These are phyloP conservation scores for Hylaeus anthracinus DNA, from an alignment of 1,140 invertebrate species.

Conservation along the genomic window DNA sequence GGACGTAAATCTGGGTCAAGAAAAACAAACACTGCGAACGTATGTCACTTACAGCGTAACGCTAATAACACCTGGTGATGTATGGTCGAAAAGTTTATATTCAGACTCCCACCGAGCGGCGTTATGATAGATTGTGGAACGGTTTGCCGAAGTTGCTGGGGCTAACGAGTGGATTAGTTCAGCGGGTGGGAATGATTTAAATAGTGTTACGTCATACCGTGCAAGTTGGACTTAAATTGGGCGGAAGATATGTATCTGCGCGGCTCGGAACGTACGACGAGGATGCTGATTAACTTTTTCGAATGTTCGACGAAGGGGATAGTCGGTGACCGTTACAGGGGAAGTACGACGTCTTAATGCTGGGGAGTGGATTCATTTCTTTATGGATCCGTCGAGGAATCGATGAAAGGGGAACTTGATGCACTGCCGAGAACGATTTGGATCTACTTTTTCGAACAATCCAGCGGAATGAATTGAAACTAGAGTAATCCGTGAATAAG, in stretches of 20 bases:
- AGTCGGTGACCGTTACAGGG: too few species aligned
- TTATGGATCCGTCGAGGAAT: neutral
- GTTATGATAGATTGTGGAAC: slow-evolving; percentile 46
- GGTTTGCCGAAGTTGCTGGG: slow-evolving; percentile 20
- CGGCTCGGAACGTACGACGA: too few species aligned
- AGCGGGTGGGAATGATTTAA: slow-evolving; percentile 42
- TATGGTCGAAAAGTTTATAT: slow-evolving; percentile 52
- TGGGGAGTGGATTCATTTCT: too few species aligned
- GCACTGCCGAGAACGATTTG: too few species aligned
- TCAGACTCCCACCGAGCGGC: slow-evolving; percentile 10
- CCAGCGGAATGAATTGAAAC: too few species aligned
- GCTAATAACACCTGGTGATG: slow-evolving; percentile 49
- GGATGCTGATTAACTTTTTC: too few species aligned
- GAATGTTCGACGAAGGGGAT: too few species aligned
- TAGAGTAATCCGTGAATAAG: too few species aligned
- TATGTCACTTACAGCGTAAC: slow-evolving; percentile 38
- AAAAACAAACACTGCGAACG: slow-evolving; percentile 44
- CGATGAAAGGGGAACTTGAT: neutral
- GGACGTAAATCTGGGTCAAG: slow-evolving; percentile 31
- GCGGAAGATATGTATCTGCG: neutral
- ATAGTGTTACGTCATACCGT: slow-evolving; percentile 11
- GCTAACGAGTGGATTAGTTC: slow-evolving; percentile 53
- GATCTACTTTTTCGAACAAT: too few species aligned
- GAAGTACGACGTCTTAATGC: too few species aligned
- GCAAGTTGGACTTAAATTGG: neutral